Percentiles rank a stretch among this genome's conserved stretches.
phyloP scores from a whole-genome alignment of 1,140 invertebrate genomes.

The Meloidogyne hapla region DNA sequence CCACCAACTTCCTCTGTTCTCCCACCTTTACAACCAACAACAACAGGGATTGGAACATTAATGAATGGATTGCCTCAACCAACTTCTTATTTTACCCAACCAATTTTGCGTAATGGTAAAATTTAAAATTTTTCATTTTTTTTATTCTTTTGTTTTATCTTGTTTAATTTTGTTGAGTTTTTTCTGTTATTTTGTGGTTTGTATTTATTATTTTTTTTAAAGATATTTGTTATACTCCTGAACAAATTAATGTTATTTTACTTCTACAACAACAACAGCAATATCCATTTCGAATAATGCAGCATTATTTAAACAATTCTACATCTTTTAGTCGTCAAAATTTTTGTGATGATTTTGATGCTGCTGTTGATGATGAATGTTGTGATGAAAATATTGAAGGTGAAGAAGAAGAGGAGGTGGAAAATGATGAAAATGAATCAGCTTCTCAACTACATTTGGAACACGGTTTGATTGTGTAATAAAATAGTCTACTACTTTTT shows the following conservation, averaged over 20 bases:
- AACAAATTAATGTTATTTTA: neutral
- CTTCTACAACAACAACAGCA: too few species aligned
- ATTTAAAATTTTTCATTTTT: neutral
- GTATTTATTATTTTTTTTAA: slow-evolving; percentile 2
- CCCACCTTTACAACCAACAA: slow-evolving; percentile 28
- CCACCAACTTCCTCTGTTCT: slow-evolving; percentile 11
- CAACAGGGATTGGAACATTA: slow-evolving; percentile 15
- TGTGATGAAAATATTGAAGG: neutral
- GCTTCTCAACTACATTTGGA: neutral
- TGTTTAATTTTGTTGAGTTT: too few species aligned
- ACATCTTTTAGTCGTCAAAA: neutral
- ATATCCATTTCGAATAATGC: too few species aligned
- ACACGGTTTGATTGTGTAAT: too few species aligned
- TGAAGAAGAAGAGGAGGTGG: neutral
- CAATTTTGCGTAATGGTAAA: slow-evolving; percentile 20
- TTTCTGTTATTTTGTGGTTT: neutral
- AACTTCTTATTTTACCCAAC: slow-evolving; percentile 23
- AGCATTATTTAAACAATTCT: too few species aligned
- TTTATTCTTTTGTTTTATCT: too few species aligned
- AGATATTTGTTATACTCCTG: too few species aligned
- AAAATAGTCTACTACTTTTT: too few species aligned
- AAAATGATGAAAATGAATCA: neutral
- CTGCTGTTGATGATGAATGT: neutral
- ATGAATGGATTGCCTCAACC: slow-evolving; percentile 12
- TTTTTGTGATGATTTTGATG: neutral